phyloP scores from a whole-genome alignment of 2,113 vertebrate species.

The Pterocles gutturalis region DNA sequence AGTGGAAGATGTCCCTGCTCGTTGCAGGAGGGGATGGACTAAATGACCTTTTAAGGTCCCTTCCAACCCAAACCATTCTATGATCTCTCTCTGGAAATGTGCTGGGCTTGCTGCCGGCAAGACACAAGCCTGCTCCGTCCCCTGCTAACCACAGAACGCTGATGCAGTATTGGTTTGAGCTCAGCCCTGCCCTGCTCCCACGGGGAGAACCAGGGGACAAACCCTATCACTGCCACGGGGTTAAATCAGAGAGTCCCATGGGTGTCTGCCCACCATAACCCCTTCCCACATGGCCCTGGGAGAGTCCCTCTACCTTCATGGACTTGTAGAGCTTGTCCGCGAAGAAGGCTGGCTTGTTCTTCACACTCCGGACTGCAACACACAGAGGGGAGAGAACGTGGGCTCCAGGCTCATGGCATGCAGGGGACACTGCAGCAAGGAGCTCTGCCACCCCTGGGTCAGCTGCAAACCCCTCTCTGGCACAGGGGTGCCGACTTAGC shows the following conservation, averaged over 20 bases:
- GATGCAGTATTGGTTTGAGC: neutral
- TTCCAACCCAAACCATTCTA: too few relatives aligned
- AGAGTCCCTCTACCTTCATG: conserved; percentile 87
- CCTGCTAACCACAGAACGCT: neutral
- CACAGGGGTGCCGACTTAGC: neutral
- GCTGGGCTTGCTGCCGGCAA: neutral
- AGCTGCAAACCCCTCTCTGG: neutral
- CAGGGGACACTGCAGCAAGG: neutral
- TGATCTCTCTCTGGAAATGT: neutral
- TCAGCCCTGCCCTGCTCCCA: neutral
- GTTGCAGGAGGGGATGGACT: too few relatives aligned
- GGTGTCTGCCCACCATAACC: neutral
- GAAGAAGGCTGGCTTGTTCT: conserved; percentile 94
- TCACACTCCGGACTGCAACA: conserved; percentile 90
- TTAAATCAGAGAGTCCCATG: neutral
- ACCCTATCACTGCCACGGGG: neutral
- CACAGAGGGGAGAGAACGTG: neutral
- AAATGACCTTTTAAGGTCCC: too few relatives aligned
- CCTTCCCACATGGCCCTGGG: neutral
- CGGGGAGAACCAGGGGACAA: neutral
- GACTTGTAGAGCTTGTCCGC: conserved; percentile 96
- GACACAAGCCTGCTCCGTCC: neutral
- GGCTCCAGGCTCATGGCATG: neutral
- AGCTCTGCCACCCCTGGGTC: neutral
- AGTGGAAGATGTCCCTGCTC: too few relatives aligned